Evolutionary conservation across 1,140 invertebrate species (phyloP), one percentile per base, ranked within the genome.

Genomic region (Eriocheir sinensis): DNA sequence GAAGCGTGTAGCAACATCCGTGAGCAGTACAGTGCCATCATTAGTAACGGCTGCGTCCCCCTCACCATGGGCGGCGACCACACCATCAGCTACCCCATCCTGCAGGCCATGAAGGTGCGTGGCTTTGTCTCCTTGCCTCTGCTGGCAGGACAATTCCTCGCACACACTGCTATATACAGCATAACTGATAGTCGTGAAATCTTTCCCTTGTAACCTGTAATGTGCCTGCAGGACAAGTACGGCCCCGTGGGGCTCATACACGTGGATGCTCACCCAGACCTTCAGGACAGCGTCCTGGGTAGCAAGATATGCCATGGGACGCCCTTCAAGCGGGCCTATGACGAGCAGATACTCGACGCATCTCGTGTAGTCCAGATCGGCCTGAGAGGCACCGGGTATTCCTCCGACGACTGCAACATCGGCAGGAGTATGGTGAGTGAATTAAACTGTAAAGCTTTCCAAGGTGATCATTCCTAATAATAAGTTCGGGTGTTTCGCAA

Each of bases 31-130:
- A 27, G 38, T n/a, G 72, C 34, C 3, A 72, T 94, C 89, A 85
- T 94, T 0, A 94, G 40, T 17, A 83, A 90, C 38, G 85, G 85
- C 40, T 94, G 93, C 40, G n/a, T 94, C 36, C 93, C 93, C 36
- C 89, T 94, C 3, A 85, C 93, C 30, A 94, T 94, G 93, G 93
- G 93, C 36, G 93, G 93, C 9, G 93, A 94, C 93, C 93, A 94
- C 79, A 94, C 93, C 79, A 94, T 94, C 79, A 36, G 88, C 4
- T 94, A 94, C 79, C 93, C 93, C 6, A 94, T 94, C 79, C 88
- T 94, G 40, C 93, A 94, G 88, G 93, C 93, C 53, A 93, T 93
- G 44, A 93, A 88, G 83, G 92, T 93, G 44, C 21, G 60, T 21
- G 60, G n/a, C 12, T 12, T 3, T n/a, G n/a, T n/a, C n/a, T n/a